Base-by-base conservation (phyloP, 2,113 vertebrate species). In the Pachycephala philippinensis region DNA sequence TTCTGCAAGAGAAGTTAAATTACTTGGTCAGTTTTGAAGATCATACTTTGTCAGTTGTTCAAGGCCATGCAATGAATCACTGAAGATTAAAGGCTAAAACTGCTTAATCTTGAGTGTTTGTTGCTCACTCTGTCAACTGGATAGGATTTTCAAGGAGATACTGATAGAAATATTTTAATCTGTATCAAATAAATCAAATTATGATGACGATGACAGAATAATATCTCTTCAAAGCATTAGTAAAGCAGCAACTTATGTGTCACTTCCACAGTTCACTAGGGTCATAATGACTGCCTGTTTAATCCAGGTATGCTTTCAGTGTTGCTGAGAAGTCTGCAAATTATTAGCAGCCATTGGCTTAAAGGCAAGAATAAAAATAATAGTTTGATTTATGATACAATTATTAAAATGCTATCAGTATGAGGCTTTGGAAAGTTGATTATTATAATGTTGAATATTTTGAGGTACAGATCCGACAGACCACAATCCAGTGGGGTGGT, bases 351-450 rank as follows among this genome's bases (percentile, higher is more conserved):
- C 83, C 27, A 42, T 37, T 88, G 49, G 13, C 39, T 91, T 60
- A 37, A 60, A 89, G n/a, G 40, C 33, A 72, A 59, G 59, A 86
- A 76, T 91, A 82, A 91, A 95, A 90, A 75, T 66, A 91, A 75
- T 17, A 93, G 94, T 96, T 96, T 94, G 40, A 53, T 72, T 92
- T 78, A 92, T 65, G 68, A 92, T 92, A 37, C 23, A 57, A 80
- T 84, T 27, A 57, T 20, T 95, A 94, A 96, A 95, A 91, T 95
- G 40, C 47, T 93, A 28, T 81, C 59, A 66, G 13, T 68, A 47
- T 81, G 63, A 93, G 70, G 18, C 45, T 45, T 49, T 89, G 64
- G 28, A 63, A 96, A 86, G 66, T 92, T 88, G 16, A 69, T 93
- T 60, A 68, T 65, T 84, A 33, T 28, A 66, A 61, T 37, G 10